phyloP scores from a whole-genome alignment of 1,140 invertebrate genomes.

The Drosophila bipectinata region DNA sequence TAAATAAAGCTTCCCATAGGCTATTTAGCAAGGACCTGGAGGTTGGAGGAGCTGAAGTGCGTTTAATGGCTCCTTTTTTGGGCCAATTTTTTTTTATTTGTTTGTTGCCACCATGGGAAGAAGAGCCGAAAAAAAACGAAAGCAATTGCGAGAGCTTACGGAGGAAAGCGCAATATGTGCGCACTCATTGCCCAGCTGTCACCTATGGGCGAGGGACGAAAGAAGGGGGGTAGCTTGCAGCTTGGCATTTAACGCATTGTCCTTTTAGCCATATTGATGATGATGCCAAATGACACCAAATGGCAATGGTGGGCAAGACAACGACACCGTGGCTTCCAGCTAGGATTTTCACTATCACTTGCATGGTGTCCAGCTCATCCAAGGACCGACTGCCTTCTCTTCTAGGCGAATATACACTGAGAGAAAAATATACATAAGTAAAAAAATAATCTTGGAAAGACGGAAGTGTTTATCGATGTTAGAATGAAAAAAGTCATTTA shows the following conservation, averaged over 20 bases:
- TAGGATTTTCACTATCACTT: conserved; percentile 77
- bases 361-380: conserved; percentile 34
- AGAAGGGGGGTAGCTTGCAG: conserved; percentile 21
- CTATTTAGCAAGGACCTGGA: neutral
- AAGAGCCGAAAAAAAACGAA: conserved; percentile 41
- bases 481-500: too few relatives aligned
- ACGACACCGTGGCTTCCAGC: conserved; percentile 70
- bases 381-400: neutral
- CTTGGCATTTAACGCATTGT: conserved; percentile 79
- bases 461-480: too few relatives aligned
- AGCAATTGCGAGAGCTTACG: conserved; percentile 64
- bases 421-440: too few relatives aligned
- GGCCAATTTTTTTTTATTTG: neutral
- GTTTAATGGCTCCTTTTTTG: conserved; percentile 25
- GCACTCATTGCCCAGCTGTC: conserved; percentile 68
- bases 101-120: neutral
- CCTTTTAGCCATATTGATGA: conserved; percentile 82
- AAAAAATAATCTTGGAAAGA: too few relatives aligned
- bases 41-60: neutral
- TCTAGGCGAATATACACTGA: neutral
- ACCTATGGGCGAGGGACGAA: conserved; percentile 12
- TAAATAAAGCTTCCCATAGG: neutral
- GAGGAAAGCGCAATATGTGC: conserved; percentile 58
- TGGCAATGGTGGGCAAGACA: conserved; percentile 66
- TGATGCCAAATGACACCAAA: conserved; percentile 80